Evolutionary conservation across 2,113 vertebrate genomes (phyloP).

Genomic region (Amazona guildingii): DNA sequence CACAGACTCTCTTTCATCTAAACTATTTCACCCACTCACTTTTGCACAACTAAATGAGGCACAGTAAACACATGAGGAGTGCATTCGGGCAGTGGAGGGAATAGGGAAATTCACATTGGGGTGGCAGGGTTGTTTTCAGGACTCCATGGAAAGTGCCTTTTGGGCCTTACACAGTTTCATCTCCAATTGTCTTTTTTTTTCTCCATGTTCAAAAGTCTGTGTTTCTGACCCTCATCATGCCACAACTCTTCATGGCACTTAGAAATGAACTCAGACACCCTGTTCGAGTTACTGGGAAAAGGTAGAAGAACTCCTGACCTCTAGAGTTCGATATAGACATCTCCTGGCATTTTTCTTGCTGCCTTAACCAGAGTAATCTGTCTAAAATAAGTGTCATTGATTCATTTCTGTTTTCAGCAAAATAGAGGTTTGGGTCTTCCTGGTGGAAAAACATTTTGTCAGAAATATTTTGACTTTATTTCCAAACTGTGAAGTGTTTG

Average conservation of each 20-base stretch:
- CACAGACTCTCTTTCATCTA: constrained; percentile 60
- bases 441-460: constrained; percentile 9
- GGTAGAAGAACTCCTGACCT: background rate
- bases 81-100: background rate
- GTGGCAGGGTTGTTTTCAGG: background rate
- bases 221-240: background rate
- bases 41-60: constrained; percentile 57
- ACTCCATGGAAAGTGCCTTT: background rate
- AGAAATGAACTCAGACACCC: background rate
- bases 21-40: constrained; percentile 62
- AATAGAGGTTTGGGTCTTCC: constrained; percentile 7
- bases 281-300: background rate
- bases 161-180: background rate
- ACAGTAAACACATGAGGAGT: constrained; percentile 7
- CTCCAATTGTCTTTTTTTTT: background rate
- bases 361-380: background rate
- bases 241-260: background rate
- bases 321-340: background rate
- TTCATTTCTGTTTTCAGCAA: constrained; percentile 1
- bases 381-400: background rate
- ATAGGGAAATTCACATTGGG: background rate
- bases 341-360: background rate
- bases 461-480: constrained; percentile 60
- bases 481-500: background rate
- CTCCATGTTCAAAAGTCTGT: background rate